Base-by-base conservation (phyloP, 2,888 invertebrate species). In the Lamproptera curius region DNA sequence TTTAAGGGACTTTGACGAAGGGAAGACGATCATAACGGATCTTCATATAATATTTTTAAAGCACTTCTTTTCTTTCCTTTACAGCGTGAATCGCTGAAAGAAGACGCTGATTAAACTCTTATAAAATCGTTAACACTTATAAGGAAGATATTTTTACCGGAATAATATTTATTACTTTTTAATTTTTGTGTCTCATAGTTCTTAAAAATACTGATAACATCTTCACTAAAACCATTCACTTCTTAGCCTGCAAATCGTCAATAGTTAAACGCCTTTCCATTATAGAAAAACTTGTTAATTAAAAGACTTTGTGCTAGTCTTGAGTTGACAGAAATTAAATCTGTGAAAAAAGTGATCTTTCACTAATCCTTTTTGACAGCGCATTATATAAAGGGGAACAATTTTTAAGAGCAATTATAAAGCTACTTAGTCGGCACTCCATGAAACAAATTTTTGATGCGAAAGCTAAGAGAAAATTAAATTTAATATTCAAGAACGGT, bases 351-450 rank as follows among this genome's bases (percentile, higher is more conserved):
- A 23, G 11, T 35, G 36, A 31, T 50, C 35, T 41, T 37, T 34
- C 36, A 23, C 31, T 44, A 50, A 50, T 50, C 39, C 44, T 37
- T 47, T 45, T 42, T 49, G 46, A 46, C 50, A 44, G 46, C 54
- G 46, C 47, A 53, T 55, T 57, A 55, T 52, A 47, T 40, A 44
- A 47, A 46, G 50, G 36, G 47, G 52, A 50, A 54, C 48, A 52
- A 50, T 52, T 54, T 54, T 54, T 50, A 45, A 50, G 35, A 46
- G 50, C 48, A 48, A 51, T 52, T 54, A 51, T 52, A 46, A 52
- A 49, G 49, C 44, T 50, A 44, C 49, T 48, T 42, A 45, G 52
- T 42, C 36, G 41, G 43, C 49, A 45, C 44, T 50, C 48, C 38
- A 36, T 48, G 41, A 48, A 54, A 52, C 44, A 50, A 50, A 49